Evolutionary conservation across 2,113 vertebrate genomes (phyloP).

Genomic region (Albula glossodonta): DNA sequence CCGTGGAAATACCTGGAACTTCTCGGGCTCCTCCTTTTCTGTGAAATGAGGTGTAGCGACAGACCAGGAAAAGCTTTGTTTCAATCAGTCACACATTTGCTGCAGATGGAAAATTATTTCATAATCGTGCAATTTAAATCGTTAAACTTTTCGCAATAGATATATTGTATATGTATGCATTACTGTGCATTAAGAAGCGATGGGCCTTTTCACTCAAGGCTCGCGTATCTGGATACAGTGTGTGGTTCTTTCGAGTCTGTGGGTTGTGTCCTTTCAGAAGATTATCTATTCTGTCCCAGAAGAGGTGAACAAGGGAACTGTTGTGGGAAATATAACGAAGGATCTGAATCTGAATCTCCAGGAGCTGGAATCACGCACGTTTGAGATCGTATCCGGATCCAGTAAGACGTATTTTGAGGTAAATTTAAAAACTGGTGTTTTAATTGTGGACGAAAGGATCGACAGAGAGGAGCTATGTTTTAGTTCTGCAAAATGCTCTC

Average conservation of each 20-base stretch:
- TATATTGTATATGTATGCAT: no score
- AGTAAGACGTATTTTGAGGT: slow-evolving; percentile 61
- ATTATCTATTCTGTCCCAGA: slow-evolving; percentile 67
- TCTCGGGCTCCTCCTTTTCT: slow-evolving; percentile 46
- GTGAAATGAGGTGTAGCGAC: not conserved
- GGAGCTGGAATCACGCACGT: slow-evolving; percentile 51
- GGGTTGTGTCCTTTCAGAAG: slow-evolving; percentile 53
- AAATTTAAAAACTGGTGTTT: slow-evolving; percentile 57
- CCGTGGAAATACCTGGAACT: slow-evolving; percentile 33
- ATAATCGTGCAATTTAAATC: not conserved
- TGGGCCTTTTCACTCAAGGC: not conserved
- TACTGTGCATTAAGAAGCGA: not conserved
- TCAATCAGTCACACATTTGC: not conserved
- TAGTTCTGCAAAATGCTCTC: slow-evolving; percentile 53
- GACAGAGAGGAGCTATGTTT: slow-evolving; percentile 69
- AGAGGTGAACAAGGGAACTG: slow-evolving; percentile 64
- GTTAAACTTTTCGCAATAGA: slow-evolving; percentile 4
- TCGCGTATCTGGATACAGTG: slow-evolving; percentile 3
- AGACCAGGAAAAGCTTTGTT: not conserved
- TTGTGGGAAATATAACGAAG: slow-evolving; percentile 70
- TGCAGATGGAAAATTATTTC: not conserved
- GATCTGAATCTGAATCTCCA: slow-evolving; percentile 63
- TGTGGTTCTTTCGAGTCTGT: slow-evolving; percentile 45
- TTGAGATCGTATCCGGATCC: slow-evolving; percentile 57
- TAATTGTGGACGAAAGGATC: slow-evolving; percentile 63